phyloP scores from a whole-genome alignment of 2,888 invertebrate genomes.

The Bombyx huttoni region DNA sequence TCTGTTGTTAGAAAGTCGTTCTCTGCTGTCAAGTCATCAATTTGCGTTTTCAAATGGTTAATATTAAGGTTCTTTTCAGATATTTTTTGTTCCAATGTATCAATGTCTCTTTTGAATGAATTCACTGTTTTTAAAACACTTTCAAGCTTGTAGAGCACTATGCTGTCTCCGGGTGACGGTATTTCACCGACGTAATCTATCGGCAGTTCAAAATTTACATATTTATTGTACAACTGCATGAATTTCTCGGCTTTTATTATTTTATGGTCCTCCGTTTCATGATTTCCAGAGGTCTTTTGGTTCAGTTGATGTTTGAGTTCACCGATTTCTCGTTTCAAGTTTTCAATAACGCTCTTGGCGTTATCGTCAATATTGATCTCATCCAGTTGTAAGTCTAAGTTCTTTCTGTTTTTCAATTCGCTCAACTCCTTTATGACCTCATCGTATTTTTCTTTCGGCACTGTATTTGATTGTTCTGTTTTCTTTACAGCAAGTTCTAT shows the following conservation, averaged over 20 bases:
- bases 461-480: conserved; percentile 31
- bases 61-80: conserved; percentile 69
- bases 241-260: conserved; percentile 45
- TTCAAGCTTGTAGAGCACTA: conserved; percentile 59
- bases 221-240: conserved; percentile 57
- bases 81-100: conserved; percentile 69
- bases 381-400: conserved; percentile 39
- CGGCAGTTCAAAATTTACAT: conserved; percentile 61
- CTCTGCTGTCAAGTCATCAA: conserved; percentile 67
- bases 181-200: conserved; percentile 61
- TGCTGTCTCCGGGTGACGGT: conserved; percentile 44
- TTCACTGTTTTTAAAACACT: conserved; percentile 67
- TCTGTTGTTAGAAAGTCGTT: conserved; percentile 63
- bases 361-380: conserved; percentile 65
- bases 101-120: conserved; percentile 74
- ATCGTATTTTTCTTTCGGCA: conserved; percentile 48
- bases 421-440: conserved; percentile 42
- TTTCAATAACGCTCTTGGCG: conserved; percentile 64
- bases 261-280: conserved; percentile 29
- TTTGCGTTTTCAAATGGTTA: conserved; percentile 65
- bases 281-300: conserved; percentile 27
- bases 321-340: conserved; percentile 56
- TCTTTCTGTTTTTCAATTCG: conserved; percentile 39
- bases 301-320: conserved; percentile 49
- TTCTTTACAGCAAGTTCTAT: conserved; percentile 42